Percentiles rank a stretch among this genome's conserved stretches.
Conservation (phyloP, 1,140 invertebrate genomes). For the Psilanteris sp. region DNA sequence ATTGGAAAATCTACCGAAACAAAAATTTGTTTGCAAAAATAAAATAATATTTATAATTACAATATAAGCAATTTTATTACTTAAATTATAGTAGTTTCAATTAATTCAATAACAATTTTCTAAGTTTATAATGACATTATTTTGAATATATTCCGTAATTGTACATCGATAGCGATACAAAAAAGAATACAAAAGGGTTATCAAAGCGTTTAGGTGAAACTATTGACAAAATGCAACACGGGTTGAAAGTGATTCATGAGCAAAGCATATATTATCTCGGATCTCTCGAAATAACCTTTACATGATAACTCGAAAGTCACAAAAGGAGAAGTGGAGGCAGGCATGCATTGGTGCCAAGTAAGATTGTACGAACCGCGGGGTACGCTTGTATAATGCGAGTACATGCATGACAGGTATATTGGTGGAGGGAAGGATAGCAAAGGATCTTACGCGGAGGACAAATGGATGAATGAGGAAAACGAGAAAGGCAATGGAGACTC, state of each 20-base stretch:
- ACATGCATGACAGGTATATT: slow-evolving; percentile 65
- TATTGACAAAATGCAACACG: slow-evolving; percentile 60
- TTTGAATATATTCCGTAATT: too few species aligned
- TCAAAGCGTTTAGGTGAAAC: slow-evolving; percentile 41
- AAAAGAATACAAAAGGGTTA: slow-evolving; percentile 2
- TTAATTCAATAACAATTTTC: too few species aligned
- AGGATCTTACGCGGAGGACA: slow-evolving; percentile 40
- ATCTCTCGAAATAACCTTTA: slow-evolving; percentile 55
- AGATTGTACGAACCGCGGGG: slow-evolving; percentile 63
- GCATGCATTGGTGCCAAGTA: slow-evolving; percentile 59
- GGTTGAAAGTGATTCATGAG: slow-evolving; percentile 54
- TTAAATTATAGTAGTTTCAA: too few species aligned
- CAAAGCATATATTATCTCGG: slow-evolving; percentile 55
- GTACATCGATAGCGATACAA: too few species aligned
- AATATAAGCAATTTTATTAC: too few species aligned
- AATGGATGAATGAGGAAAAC: slow-evolving; percentile 50
- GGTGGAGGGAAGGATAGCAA: slow-evolving; percentile 54
- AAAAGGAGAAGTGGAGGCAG: slow-evolving; percentile 50
- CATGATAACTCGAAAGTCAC: slow-evolving; percentile 61
- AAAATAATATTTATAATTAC: too few species aligned
- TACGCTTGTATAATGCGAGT: slow-evolving; percentile 64
- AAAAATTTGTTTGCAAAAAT: too few species aligned
- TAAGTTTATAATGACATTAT: too few species aligned
- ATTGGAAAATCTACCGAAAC: too few species aligned
- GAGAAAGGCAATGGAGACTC: slow-evolving; percentile 67